phyloP scores from a whole-genome alignment of 2,888 invertebrate genomes.

The Leptinotarsa tumamoca region DNA sequence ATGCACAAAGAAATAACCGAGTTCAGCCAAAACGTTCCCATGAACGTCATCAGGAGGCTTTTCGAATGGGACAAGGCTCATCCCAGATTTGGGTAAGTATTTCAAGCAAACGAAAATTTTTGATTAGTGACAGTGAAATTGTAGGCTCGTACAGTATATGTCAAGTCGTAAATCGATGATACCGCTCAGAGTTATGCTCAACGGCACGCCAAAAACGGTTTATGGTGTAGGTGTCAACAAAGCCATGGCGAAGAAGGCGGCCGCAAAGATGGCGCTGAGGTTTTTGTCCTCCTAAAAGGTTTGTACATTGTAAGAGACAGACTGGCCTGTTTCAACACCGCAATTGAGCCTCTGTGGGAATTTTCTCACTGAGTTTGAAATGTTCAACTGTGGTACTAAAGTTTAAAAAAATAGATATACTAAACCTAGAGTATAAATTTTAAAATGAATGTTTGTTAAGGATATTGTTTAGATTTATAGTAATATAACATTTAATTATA shows the following conservation, averaged over 20 bases:
- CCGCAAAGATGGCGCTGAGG: conserved; percentile 81
- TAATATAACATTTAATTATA: too few relatives aligned
- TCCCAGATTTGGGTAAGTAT: conserved; percentile 78
- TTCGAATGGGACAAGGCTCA: conserved; percentile 85
- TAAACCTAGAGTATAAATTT: too few relatives aligned
- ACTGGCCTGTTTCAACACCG: too few relatives aligned
- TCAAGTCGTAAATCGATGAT: conserved; percentile 68
- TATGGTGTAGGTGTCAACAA: conserved; percentile 80
- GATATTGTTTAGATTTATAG: too few relatives aligned
- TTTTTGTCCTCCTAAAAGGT: conserved; percentile 57
- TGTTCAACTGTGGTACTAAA: too few relatives aligned
- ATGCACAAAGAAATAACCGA: conserved; percentile 89
- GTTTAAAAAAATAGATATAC: too few relatives aligned
- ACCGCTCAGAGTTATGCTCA: conserved; percentile 73
- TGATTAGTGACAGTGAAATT: not conserved
- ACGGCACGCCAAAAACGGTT: conserved; percentile 71
- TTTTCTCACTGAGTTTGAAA: too few relatives aligned
- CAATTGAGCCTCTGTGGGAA: too few relatives aligned
- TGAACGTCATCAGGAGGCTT: conserved; percentile 89
- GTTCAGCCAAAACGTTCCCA: conserved; percentile 87
- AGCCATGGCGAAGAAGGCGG: conserved; percentile 80
- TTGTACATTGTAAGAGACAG: not conserved
- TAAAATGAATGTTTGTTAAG: too few relatives aligned
- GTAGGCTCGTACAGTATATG: conserved; percentile 25
- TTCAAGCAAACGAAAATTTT: conserved; percentile 3